Evolutionary conservation across 1,140 invertebrate species (phyloP).

Genomic region (Campodea augens): DNA sequence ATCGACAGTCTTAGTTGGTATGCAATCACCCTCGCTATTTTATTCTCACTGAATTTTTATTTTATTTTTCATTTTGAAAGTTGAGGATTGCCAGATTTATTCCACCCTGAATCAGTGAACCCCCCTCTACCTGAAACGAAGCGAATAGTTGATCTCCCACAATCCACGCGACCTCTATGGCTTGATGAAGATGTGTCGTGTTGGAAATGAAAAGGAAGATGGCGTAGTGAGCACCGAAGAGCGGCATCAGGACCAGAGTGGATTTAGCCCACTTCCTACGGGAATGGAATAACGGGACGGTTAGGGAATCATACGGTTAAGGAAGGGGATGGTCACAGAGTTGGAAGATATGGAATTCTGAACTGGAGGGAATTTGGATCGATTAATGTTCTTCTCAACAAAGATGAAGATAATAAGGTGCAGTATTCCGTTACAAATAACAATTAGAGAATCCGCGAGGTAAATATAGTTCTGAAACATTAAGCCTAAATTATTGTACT

Average conservation of each 20-base stretch:
- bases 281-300: background rate
- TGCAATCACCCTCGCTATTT: no score
- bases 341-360: background rate
- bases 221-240: conserved; percentile 63
- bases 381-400: no score
- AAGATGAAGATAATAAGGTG: no score
- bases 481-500: no score
- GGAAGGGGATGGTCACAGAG: background rate
- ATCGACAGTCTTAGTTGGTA: no score
- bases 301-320: background rate
- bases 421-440: no score
- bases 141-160: conserved; percentile 55
- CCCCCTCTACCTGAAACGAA: conserved; percentile 64
- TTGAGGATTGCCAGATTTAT: no score
- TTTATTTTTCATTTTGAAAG: no score
- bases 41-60: no score
- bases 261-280: conserved; percentile 43
- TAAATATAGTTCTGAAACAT: no score
- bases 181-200: conserved; percentile 24
- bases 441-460: no score
- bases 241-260: conserved; percentile 54
- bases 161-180: conserved; percentile 44
- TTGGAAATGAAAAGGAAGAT: conserved; percentile 44
- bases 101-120: no score
- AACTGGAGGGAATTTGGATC: background rate